Base-by-base conservation (phyloP, 2,113 vertebrate species). In the Forbesichthys papilliferus region DNA sequence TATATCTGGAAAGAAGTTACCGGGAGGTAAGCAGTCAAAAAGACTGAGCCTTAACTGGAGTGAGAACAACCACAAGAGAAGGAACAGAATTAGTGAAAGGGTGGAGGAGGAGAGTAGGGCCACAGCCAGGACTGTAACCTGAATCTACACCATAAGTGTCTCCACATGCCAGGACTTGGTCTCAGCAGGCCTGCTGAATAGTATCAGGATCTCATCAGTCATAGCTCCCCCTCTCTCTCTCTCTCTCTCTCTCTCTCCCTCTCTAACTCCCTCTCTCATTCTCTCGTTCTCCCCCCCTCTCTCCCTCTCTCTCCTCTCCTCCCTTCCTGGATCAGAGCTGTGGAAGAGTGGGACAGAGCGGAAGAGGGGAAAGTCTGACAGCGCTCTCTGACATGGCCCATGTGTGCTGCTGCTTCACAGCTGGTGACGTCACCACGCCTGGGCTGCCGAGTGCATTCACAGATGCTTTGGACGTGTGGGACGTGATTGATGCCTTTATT, bases 281-380 rank as follows among this genome's bases (percentile, higher is more conserved):
- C 51, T 13, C 51, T 13, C 51, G 4, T 14, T 16, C 13, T 16
- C n/a, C 3, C 54, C 8, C 54, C 0, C 54, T 6, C 13, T 11
- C 52, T 14, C 52, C 3, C 67, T 51, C 27, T 68, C 60, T 64
- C 71, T 67, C 75, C 57, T n/a, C 64, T 77, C 81, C 77, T 86
- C 84, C 87, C 90, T 89, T 87, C 86, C 84, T 71, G 88, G 88
- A 90, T 90, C 85, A 90, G 56, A 78, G 73, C 3, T 34, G 64
- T 81, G 87, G 73, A 88, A 88, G 82, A 83, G 66, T 63, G 80
- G 81, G 75, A 81, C 74, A 42, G 74, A 46, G 46, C 18, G 36
- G 66, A 67, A 68, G 74, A 74, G 78, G 87, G 59, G 86, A 92
- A 91, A 90, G 79, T 90, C 84, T 91, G 89, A 89, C 85, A 77